Conservation (phyloP, 2,113 vertebrate genomes). For the Pitta sordida region DNA sequence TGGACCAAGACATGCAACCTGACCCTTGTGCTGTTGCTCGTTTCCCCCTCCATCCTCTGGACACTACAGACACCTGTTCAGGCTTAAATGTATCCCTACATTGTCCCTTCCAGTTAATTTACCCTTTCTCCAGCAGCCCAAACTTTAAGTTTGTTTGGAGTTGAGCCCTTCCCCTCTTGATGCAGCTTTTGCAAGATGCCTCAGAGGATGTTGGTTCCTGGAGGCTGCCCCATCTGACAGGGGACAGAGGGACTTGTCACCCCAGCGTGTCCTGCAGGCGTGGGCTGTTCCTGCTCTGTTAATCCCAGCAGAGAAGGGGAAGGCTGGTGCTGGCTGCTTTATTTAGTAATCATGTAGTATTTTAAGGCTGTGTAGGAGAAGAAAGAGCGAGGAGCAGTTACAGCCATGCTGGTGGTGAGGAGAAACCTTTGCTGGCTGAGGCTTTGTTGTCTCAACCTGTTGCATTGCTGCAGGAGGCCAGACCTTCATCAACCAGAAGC, state of each 20-base stretch:
- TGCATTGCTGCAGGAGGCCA: neutral
- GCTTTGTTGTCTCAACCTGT: neutral
- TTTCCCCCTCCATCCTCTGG: neutral
- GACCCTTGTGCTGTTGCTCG: neutral
- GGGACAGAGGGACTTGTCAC: neutral
- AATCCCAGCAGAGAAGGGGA: neutral
- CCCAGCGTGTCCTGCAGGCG: neutral
- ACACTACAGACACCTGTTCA: neutral
- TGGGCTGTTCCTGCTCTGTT: neutral
- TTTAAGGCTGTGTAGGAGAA: neutral
- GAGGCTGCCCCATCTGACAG: neutral
- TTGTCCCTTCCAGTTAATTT: neutral
- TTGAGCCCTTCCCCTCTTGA: neutral
- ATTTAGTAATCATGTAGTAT: neutral
- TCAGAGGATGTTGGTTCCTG: neutral
- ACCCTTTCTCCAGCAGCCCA: neutral
- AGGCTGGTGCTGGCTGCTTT: neutral
- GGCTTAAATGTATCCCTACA: fast-evolving
- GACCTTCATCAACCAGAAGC: neutral
- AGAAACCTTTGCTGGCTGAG: neutral
- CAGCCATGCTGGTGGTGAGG: fast-evolving
- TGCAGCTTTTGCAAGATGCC: neutral
- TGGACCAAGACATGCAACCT: neutral
- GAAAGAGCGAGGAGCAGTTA: neutral
- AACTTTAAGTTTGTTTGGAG: neutral